These are phyloP conservation scores for Ranitomeya imitator DNA, from an alignment of 2,113 vertebrate genomes.

Conservation along the genomic window DNA sequence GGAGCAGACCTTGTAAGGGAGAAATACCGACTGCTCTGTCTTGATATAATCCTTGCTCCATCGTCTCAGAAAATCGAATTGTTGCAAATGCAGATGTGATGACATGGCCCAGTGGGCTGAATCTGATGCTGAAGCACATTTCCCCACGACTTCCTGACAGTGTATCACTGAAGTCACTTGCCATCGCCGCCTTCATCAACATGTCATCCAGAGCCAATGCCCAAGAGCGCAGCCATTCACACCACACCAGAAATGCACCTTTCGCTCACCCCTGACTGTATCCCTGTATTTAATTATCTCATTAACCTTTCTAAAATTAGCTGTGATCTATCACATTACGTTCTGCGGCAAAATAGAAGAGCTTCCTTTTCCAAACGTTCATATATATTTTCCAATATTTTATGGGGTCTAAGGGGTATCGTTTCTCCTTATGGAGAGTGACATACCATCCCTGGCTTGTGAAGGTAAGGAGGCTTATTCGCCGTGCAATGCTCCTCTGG, in stretches of 20 bases:
- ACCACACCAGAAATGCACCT: not conserved
- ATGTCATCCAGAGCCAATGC: not conserved
- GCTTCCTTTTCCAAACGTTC: not conserved
- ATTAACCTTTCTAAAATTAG: not conserved
- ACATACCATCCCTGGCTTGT: no score
- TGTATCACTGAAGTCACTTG: constrained; percentile 9
- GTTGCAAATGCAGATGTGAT: constrained; percentile 28
- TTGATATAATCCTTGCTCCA: constrained; percentile 27
- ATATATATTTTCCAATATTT: not conserved
- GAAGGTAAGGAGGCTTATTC: no score
- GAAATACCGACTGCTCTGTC: constrained; percentile 14
- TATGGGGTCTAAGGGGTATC: no score
- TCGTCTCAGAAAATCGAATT: constrained; percentile 29
- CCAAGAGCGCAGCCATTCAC: not conserved
- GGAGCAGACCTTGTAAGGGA: not conserved
- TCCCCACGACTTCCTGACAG: constrained; percentile 21
- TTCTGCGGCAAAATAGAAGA: not conserved
- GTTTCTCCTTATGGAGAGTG: no score
- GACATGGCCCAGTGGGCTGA: constrained; percentile 8
- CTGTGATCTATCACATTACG: not conserved
- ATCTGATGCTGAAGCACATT: constrained; percentile 32
- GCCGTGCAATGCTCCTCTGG: no score
- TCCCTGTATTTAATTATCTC: not conserved
- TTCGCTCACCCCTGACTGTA: not conserved
- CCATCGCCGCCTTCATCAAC: not conserved